Evolutionary conservation across 1,140 invertebrate species (phyloP), one percentile per base, ranked within the genome.

Genomic region (Rhopalosiphum padi): DNA sequence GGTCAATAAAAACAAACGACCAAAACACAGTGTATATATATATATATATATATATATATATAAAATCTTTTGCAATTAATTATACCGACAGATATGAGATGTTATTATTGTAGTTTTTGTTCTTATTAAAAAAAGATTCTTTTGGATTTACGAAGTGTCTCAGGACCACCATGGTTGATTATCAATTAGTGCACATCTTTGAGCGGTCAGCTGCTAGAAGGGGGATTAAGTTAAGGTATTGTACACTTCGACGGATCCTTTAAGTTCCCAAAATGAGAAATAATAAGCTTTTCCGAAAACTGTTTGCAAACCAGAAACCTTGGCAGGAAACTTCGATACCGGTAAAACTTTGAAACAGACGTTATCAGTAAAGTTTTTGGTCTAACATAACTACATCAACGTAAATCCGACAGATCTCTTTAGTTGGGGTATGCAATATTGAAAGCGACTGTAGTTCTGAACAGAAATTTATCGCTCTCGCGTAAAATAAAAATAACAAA

Each of bases 321-420:
- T 37, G n/a, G 90, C 60, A 48, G 68, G 68, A 92, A 83, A 92
- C 77, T 83, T 92, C 90, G 30, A 91, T 37, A 55, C 88, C 35
- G 35, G 35, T 41, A 55, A 68, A 90, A 90, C 41, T 90, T 68
- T 41, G 23, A 30, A 90, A 68, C 53, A 68, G 89, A 90, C 88
- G 88, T 89, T 89, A 90, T 90, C 89, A 90, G 89, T 90, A 90
- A 90, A 90, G 89, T 90, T 90, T 90, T 90, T 43, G 89, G 89
- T 55, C 35, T 11, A 55, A 89, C 35, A 53, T 89, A 89, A 89
- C 88, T 89, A 55, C 48, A 55, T 89, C 88, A 89, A 89, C 51
- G 51, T 55, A 89, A 89, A 48, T 89, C 51, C 88, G 51, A 89
- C 88, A 89, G 88, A 89, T 89, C 51, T 89, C 35, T 23, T 89